Conservation (phyloP, 2,113 vertebrate species). For the Chaetorhynchus papuensis region DNA sequence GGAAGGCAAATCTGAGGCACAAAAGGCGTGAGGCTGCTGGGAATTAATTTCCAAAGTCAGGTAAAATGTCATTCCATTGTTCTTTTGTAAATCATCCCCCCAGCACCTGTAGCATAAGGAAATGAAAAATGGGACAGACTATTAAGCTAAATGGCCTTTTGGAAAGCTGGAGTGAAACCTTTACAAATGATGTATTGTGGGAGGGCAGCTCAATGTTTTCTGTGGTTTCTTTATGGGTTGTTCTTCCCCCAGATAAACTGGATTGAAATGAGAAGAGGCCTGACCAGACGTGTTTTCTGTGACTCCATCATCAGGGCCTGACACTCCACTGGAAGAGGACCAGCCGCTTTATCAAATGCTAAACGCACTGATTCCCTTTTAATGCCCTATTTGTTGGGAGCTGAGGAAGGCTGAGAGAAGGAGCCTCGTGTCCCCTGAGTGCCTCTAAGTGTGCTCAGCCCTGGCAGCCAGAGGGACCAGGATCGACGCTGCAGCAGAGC, state of each 20-base stretch:
- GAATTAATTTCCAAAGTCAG: neutral
- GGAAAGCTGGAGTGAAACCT: neutral
- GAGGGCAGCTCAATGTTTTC: neutral
- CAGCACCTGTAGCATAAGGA: neutral
- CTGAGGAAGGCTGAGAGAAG: neutral
- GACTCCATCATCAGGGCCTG: neutral
- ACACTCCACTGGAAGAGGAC: neutral
- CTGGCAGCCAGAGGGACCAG: neutral
- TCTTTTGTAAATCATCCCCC: slow-evolving; percentile 2
- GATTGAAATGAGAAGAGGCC: neutral
- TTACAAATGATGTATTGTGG: neutral
- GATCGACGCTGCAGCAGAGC: neutral
- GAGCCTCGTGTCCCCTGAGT: neutral
- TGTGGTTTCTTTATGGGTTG: neutral
- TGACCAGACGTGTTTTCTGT: neutral
- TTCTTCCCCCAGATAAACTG: neutral
- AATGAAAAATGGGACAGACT: slow-evolving; percentile 7
- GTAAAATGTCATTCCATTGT: slow-evolving; percentile 1
- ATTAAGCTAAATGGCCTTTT: slow-evolving; percentile 22
- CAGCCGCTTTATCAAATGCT: neutral
- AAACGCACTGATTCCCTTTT: neutral
- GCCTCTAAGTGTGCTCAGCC: neutral
- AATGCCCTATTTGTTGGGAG: neutral
- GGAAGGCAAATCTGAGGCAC: neutral
- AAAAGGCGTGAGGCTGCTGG: neutral